phyloP scores from a whole-genome alignment of 2,888 invertebrate species.

The Cataglyphis altisquamis region DNA sequence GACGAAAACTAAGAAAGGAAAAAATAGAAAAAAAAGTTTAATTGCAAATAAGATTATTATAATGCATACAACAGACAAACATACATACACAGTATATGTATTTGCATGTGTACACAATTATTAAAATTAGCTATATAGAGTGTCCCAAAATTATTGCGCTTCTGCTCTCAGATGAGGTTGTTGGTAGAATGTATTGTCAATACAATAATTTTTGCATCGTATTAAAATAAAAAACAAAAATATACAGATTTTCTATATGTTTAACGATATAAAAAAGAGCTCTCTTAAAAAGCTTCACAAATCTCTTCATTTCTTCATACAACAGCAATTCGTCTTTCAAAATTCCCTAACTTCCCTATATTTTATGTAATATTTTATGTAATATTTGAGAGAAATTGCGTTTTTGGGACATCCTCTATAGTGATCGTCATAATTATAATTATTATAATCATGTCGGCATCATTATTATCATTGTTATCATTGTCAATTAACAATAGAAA shows the following conservation, averaged over 20 bases:
- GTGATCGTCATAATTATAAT: not conserved
- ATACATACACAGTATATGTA: conserved; percentile 23
- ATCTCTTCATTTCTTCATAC: conserved; percentile 23
- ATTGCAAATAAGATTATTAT: conserved; percentile 43
- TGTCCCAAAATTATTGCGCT: conserved; percentile 32
- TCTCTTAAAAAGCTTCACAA: not conserved
- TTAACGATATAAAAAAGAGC: not conserved
- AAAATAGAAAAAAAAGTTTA: conserved; percentile 37
- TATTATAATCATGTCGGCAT: not conserved
- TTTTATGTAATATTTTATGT: not conserved
- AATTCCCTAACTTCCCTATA: conserved; percentile 18
- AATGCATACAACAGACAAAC: conserved; percentile 18
- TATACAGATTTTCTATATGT: not conserved
- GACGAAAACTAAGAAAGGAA: conserved; percentile 83
- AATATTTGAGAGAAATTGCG: conserved; percentile 32
- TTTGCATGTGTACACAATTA: conserved; percentile 9
- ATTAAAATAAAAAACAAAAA: not conserved
- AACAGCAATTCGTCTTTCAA: conserved; percentile 22
- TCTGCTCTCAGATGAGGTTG: conserved; percentile 8
- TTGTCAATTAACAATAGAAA: not conserved
- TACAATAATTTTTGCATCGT: conserved; percentile 11
- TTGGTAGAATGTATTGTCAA: not conserved
- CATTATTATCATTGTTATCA: not conserved
- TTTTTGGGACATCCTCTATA: conserved; percentile 54
- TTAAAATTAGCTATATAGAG: conserved; percentile 39